phyloP scores from a whole-genome alignment of 2,797 vertebrate genomes.

The Pipistrellus pygmaeus region DNA sequence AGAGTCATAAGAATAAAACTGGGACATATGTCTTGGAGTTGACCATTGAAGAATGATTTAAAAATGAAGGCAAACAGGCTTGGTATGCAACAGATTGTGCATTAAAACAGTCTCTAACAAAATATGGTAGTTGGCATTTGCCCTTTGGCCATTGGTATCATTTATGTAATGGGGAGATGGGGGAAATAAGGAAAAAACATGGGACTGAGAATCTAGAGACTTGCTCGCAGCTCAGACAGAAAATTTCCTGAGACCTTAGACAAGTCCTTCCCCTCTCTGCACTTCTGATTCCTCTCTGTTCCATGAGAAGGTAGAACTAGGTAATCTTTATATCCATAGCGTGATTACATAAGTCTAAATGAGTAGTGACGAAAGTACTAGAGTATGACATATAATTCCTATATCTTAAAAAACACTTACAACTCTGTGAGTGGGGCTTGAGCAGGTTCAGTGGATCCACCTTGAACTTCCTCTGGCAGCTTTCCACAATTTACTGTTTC shows the following conservation, averaged over 20 bases:
- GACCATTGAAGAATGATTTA: constrained; percentile 58
- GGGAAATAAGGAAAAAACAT: constrained; percentile 61
- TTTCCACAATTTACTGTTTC: constrained; percentile 44
- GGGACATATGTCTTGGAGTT: constrained; percentile 57
- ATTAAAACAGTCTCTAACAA: constrained; percentile 63
- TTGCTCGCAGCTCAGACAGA: constrained; percentile 20
- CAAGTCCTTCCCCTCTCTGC: background rate
- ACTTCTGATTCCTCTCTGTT: constrained; percentile 16
- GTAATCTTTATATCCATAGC: background rate
- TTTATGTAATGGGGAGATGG: constrained; percentile 38
- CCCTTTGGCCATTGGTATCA: constrained; percentile 44
- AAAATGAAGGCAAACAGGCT: constrained; percentile 60
- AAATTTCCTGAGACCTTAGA: constrained; percentile 48
- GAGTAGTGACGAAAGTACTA: background rate
- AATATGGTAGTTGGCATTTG: constrained; percentile 52
- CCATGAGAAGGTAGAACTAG: background rate
- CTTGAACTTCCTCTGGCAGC: constrained; percentile 16
- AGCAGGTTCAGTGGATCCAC: background rate
- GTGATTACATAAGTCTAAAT: constrained; percentile 38
- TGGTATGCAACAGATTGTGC: constrained; percentile 28
- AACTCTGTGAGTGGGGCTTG: constrained; percentile 27
- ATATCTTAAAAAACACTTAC: background rate
- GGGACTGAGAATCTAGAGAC: constrained; percentile 34
- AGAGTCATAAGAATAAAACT: constrained; percentile 66
- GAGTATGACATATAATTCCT: background rate